Percentiles rank a stretch among this genome's conserved stretches.
phyloP scores from a whole-genome alignment of 2,113 vertebrate genomes.

The Pogona vitticeps region DNA sequence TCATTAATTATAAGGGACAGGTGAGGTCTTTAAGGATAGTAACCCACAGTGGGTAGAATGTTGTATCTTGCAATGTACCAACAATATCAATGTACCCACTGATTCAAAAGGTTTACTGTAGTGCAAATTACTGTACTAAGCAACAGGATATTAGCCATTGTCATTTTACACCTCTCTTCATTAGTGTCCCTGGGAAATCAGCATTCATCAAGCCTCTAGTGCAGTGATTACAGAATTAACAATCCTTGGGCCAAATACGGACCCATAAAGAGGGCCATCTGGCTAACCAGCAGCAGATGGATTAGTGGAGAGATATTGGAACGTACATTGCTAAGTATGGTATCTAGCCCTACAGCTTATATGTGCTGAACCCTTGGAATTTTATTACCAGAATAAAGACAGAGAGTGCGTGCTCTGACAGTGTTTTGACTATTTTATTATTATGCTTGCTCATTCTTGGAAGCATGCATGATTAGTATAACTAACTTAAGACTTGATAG shows the following conservation, averaged over 20 bases:
- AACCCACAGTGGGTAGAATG: too few species aligned
- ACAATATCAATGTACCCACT: too few species aligned
- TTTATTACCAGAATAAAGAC: background rate
- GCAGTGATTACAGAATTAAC: background rate
- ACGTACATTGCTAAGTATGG: background rate
- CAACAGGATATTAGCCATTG: background rate
- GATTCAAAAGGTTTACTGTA: too few species aligned
- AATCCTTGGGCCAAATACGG: background rate
- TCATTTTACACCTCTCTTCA: background rate
- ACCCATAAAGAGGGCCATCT: background rate
- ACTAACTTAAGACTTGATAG: background rate
- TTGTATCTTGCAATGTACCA: too few species aligned
- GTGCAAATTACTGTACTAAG: too few species aligned
- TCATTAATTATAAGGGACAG: too few species aligned
- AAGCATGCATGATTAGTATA: conserved; percentile 3
- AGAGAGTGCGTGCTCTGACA: background rate
- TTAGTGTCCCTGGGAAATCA: background rate
- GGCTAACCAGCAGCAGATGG: background rate
- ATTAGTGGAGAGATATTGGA: background rate
- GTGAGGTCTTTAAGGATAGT: too few species aligned
- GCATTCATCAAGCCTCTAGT: background rate
- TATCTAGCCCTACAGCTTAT: background rate
- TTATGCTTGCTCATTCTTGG: background rate
- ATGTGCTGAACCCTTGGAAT: rapidly evolving
- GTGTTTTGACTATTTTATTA: background rate